phyloP scores from a whole-genome alignment of 2,113 vertebrate genomes.

The Oenanthe melanoleuca region DNA sequence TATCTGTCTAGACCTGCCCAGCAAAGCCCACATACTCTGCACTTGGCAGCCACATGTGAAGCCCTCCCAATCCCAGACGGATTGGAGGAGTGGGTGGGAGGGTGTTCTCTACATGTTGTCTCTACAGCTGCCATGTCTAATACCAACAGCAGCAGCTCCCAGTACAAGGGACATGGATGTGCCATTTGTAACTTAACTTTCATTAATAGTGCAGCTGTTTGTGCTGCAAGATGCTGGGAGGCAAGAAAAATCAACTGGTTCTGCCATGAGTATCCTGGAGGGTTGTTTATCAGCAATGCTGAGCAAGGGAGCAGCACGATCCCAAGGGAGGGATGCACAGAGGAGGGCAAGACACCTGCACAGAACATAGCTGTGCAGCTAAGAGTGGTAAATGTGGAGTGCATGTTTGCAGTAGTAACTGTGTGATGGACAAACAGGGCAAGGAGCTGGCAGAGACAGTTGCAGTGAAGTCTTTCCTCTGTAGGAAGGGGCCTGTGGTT shows the following conservation, averaged over 20 bases:
- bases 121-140: neutral
- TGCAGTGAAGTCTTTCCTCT: neutral
- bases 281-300: neutral
- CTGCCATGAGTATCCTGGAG: neutral
- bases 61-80: neutral
- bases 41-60: neutral
- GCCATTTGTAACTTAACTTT: neutral
- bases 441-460: neutral
- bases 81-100: neutral
- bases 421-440: neutral
- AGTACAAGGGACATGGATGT: neutral
- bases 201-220: neutral
- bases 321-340: neutral
- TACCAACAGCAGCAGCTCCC: constrained; percentile 8
- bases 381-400: neutral
- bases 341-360: neutral
- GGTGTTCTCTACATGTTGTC: neutral
- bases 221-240: neutral
- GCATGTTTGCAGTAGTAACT: neutral
- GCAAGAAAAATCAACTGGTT: constrained; percentile 24
- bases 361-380: neutral
- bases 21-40: neutral
- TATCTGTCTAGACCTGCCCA: neutral
- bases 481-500: neutral
- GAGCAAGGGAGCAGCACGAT: neutral